These are phyloP conservation scores for Laticauda laticaudata DNA, from an alignment of 2,113 vertebrate species.

Conservation along the genomic window DNA sequence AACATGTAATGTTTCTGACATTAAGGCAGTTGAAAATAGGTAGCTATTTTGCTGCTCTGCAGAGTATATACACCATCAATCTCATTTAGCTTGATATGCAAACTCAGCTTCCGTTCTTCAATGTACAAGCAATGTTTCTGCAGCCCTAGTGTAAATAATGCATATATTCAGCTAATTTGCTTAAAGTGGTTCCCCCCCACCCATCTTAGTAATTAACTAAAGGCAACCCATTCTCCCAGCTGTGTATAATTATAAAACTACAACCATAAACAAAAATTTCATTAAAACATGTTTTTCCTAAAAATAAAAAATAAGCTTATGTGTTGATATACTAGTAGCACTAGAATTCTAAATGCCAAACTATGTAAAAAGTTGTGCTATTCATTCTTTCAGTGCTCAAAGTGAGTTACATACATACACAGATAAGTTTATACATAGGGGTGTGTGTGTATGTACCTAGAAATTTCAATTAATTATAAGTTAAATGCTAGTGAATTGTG, in stretches of 20 bases:
- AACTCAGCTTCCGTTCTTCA: slow-evolving; percentile 29
- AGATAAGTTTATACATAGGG: no score
- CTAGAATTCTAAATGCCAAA: background rate
- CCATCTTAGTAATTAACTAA: slow-evolving; percentile 28
- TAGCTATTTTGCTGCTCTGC: slow-evolving; percentile 3
- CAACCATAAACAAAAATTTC: slow-evolving; percentile 30
- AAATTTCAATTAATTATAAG: background rate
- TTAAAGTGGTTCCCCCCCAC: slow-evolving; percentile 22
- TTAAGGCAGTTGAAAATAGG: background rate
- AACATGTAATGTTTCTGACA: background rate
- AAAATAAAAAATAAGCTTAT: background rate
- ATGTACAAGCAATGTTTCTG: slow-evolving; percentile 16
- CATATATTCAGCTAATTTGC: slow-evolving; percentile 29
- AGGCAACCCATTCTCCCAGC: slow-evolving; percentile 33
- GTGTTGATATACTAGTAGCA: background rate
- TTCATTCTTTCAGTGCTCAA: background rate
- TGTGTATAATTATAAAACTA: slow-evolving; percentile 28
- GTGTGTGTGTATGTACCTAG: background rate
- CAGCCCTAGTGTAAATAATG: slow-evolving; percentile 29
- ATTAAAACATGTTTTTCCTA: slow-evolving; percentile 7
- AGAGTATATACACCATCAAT: background rate
- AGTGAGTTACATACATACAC: background rate
- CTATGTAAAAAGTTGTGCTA: background rate
- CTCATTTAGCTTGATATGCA: background rate
- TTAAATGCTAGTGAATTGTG: background rate